phyloP scores from a whole-genome alignment of 2,888 invertebrate species.

The Epinotia brunnichana region DNA sequence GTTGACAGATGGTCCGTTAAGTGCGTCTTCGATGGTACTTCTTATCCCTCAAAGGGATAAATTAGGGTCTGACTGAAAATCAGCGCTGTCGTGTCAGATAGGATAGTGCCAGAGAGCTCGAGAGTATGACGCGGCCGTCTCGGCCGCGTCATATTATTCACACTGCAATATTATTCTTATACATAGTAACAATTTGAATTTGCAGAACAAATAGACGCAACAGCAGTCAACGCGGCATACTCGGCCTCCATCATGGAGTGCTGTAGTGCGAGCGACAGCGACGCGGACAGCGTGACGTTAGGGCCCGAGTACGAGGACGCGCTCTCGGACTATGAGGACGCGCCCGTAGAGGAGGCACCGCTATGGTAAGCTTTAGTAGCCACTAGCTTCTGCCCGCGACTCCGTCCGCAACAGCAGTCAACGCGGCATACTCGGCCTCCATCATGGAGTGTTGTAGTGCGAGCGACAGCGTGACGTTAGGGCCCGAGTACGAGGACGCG shows the following conservation, averaged over 20 bases:
- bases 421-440: conserved; percentile 60
- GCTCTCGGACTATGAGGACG: conserved; percentile 20
- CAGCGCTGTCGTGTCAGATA: no score
- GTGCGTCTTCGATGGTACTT: no score
- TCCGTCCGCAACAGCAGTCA: conserved; percentile 69
- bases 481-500: conserved; percentile 47
- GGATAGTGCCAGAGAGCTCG: no score
- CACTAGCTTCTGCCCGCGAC: no score
- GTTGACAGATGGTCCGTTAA: no score
- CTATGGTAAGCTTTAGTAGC: conserved; percentile 49
- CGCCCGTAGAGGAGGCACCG: neutral
- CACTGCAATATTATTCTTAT: no score
- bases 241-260: conserved; percentile 71
- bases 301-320: conserved; percentile 50
- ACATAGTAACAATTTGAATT: neutral
- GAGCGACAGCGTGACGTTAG: conserved; percentile 68
- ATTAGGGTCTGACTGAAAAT: no score
- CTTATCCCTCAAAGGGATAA: no score
- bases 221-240: conserved; percentile 64
- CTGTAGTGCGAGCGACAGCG: conserved; percentile 73
- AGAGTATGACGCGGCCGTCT: no score
- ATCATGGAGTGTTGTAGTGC: conserved; percentile 74
- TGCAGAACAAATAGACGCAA: conserved; percentile 75
- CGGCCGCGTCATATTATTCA: no score
- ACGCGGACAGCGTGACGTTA: conserved; percentile 66